Evolutionary conservation across 1,140 invertebrate species (phyloP).

Genomic region (Drosophila punjabiensis): DNA sequence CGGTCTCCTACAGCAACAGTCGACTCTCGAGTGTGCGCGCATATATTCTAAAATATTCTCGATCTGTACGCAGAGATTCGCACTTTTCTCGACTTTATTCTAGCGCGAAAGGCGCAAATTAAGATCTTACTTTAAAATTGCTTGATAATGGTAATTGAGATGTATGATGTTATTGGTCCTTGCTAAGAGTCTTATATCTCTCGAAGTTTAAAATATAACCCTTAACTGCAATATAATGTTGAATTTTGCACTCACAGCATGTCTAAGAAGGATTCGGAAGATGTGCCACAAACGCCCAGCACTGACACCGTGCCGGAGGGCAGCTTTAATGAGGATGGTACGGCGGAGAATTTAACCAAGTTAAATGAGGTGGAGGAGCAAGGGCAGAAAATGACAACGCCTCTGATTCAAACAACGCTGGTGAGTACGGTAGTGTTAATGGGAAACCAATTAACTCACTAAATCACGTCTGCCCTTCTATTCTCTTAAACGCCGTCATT

Average conservation of each 20-base stretch:
- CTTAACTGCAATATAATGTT: neutral
- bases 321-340: constrained; percentile 76
- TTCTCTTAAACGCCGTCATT: neutral
- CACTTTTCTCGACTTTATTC: neutral
- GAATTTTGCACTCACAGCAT: constrained; percentile 47
- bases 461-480: constrained; percentile 2
- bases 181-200: neutral
- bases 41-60: neutral
- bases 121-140: neutral
- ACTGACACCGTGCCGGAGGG: constrained; percentile 76
- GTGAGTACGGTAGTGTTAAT: constrained; percentile 53
- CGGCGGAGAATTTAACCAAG: constrained; percentile 75
- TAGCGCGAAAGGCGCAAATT: neutral
- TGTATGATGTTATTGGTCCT: neutral
- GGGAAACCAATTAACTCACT: constrained; percentile 62
- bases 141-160: neutral
- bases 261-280: constrained; percentile 80
- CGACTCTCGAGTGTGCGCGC: too few relatives aligned
- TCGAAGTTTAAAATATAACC: neutral
- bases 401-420: constrained; percentile 80
- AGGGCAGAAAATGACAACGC: constrained; percentile 61
- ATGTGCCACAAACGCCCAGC: constrained; percentile 78
- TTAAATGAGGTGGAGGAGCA: constrained; percentile 73
- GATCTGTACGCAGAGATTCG: neutral
- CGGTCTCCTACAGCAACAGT: too few relatives aligned